Base-by-base conservation (phyloP, 2,113 vertebrate genomes). In the Anarhynchus alexandrinus region DNA sequence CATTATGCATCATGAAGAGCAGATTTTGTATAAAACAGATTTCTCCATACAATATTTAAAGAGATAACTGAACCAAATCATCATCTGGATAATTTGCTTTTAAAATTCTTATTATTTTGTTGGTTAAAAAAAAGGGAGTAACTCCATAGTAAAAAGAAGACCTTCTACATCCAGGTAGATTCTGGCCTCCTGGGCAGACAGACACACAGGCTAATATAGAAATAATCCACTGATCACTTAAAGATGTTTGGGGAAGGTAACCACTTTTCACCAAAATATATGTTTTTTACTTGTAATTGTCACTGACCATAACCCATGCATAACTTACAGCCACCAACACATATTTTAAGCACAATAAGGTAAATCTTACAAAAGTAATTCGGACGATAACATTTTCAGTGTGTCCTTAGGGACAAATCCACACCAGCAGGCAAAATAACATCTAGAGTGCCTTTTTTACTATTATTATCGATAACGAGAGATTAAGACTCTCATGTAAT, bases 131-230 rank as follows among this genome's bases (percentile, higher is more conserved):
- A 59, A n/a, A 29, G 0, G 2, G 16, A 65, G 13, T 13, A 86
- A 69, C 19, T 82, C 29, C 23, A 5, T 52, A 26, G 30, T 69
- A 55, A 49, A 49, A 94, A 72, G 27, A 27, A 92, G 34, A 66
- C 16, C 14, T 52, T 52, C 19, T 40, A 36, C 10, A 86, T 40
- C 5, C 25, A 58, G 47, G 29, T 29, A 38, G 20, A 49, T 42
- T 91, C 38, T 77, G 47, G 61, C 2, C 8, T 65, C 30, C 8
- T 72, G 32, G n/a, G 92, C 58, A 65, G 26, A 51, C 15, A 83
- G 32, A 55, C 11, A 55, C 4, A 18, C 5, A 43, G 0, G 0
- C 9, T 52, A 82, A 79, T 30, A 34, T 0, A 85, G 34, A 87
- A 70, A 49, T 71, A 66, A 82, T 52, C 38, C 4, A 65, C 1